Base-by-base conservation (phyloP, 2,888 invertebrate species). In the Metopia argyrocephala region DNA sequence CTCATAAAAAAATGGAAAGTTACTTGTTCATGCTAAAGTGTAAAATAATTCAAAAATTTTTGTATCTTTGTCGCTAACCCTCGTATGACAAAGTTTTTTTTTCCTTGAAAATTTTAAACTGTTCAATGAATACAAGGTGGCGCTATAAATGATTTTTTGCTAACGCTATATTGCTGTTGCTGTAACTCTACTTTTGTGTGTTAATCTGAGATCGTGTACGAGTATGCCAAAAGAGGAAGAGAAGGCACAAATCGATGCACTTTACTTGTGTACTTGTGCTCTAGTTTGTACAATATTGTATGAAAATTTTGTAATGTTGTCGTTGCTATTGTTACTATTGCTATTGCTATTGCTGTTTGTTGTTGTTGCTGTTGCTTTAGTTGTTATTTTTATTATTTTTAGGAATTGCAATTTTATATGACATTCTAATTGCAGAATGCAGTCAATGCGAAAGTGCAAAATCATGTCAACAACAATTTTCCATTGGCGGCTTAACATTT, bases 351-450 rank as follows among this genome's bases (percentile, higher is more conserved):
- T 9, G 57, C 52, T 61, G 57, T 65, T 74, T 28, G 20, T 28
- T 9, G 52, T 48, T 18, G 0, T 31, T 20, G 50, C 48, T 65
- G 20, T 62, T 68, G 28, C 15, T 27, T 6, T 20, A 48, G 28
- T 68, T 45, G 62, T 38, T 65, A 20, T 71, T 45, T 71, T 66
- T 20, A 66, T 48, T 71, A 70, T 20, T 64, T 80, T 66, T 62
- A 71, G 74, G 54, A 71, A 79, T 78, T 80, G 79, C 76, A 79
- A 78, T 78, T 82, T 83, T 82, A 86, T 85, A 86, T 87, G 90
- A 90, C 87, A 89, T 89, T 89, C 89, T 90, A 90, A 90, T 90
- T 90, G 90, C 89, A 88, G 89, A 90, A 90, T 90, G 91, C 90
- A 90, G 89, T 90, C 90, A 86, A 87, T 89, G 87, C 87, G 88